These are phyloP conservation scores for Acromyrmex heyeri DNA, from an alignment of 1,140 invertebrate genomes.

Conservation along the genomic window DNA sequence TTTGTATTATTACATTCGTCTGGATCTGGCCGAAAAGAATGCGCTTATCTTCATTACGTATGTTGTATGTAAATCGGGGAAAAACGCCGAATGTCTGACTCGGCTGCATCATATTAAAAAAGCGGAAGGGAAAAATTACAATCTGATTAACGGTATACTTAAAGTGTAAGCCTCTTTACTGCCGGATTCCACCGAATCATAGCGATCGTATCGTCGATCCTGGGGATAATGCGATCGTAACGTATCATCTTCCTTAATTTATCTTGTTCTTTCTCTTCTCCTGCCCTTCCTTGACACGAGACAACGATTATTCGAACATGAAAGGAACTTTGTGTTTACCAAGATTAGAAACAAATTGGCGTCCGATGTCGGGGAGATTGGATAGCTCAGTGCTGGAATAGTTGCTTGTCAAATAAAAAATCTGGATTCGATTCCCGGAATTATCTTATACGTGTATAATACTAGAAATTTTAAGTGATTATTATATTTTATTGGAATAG, in stretches of 20 bases:
- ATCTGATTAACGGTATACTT: slow-evolving; percentile 65
- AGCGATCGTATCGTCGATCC: slow-evolving; percentile 59
- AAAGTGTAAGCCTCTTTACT: slow-evolving; percentile 1
- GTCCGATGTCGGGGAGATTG: slow-evolving; percentile 45
- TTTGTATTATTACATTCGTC: slow-evolving; percentile 34
- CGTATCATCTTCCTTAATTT: slow-evolving; percentile 27
- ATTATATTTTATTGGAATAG: not conserved
- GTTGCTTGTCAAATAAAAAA: not conserved
- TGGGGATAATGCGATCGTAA: slow-evolving; percentile 29
- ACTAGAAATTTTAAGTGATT: not conserved
- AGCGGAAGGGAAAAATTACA: not conserved
- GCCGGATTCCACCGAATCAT: slow-evolving; percentile 67
- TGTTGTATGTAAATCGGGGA: not conserved
- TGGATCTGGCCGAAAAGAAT: slow-evolving; percentile 32
- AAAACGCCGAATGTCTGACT: slow-evolving; percentile 53
- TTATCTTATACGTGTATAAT: not conserved
- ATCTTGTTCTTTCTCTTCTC: not conserved
- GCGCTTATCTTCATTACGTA: not conserved
- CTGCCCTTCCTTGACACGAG: not conserved
- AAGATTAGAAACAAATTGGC: slow-evolving; percentile 65
- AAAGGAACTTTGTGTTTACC: not conserved
- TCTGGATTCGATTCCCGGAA: not conserved
- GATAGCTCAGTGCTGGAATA: not conserved
- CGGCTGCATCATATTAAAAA: not conserved
- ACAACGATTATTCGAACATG: not conserved